Percentiles rank a stretch among this genome's conserved stretches.
Conservation (phyloP, 2,113 vertebrate species). For the Cygnus atratus region DNA sequence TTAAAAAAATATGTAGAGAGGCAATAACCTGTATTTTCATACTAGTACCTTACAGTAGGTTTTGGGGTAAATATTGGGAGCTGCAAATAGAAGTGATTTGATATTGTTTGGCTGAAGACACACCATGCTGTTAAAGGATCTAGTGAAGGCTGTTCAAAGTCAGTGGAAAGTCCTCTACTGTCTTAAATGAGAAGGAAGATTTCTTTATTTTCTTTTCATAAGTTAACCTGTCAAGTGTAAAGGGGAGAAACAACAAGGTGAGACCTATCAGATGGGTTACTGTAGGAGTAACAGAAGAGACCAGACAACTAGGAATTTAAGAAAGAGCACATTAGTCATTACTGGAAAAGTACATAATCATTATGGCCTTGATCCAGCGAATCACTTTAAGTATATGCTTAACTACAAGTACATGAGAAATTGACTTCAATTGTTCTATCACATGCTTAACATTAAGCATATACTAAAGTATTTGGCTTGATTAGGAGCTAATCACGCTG, state of each 20-base stretch:
- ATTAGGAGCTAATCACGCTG: constrained; percentile 42
- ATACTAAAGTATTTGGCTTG: constrained; percentile 39
- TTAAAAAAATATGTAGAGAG: background rate
- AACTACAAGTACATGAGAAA: constrained; percentile 43
- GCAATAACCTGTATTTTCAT: background rate
- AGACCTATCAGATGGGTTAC: background rate
- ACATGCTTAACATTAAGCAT: background rate
- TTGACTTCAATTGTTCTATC: constrained; percentile 50
- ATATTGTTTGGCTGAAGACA: background rate
- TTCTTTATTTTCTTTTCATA: background rate
- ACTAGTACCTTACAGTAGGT: background rate
- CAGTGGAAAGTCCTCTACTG: background rate
- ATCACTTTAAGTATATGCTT: constrained; percentile 55
- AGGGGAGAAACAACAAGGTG: background rate
- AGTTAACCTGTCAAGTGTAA: background rate
- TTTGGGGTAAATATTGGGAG: background rate
- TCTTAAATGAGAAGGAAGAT: background rate
- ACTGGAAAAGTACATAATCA: constrained; percentile 50
- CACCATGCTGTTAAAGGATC: background rate
- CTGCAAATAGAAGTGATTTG: background rate
- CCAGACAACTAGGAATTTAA: background rate
- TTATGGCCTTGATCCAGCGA: constrained; percentile 62
- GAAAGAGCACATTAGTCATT: constrained; percentile 27
- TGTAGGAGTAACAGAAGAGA: background rate
- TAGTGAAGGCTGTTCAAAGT: background rate